Conservation (phyloP, 2,797 vertebrate species). For the Eleutherodactylus coqui region DNA sequence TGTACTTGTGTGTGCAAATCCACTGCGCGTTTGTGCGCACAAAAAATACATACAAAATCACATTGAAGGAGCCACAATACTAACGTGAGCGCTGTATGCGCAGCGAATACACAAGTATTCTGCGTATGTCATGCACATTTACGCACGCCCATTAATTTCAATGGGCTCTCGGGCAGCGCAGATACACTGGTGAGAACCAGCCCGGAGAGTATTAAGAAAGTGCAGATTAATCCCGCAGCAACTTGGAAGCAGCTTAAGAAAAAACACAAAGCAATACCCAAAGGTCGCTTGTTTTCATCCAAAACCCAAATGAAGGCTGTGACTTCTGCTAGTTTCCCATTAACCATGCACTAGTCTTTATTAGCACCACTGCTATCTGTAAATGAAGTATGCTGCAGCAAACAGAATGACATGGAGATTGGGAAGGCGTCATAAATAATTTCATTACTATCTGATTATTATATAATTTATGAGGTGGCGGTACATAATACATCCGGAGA, state of each 20-base stretch:
- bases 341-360: constrained; percentile 6
- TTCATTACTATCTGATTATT: constrained; percentile 20
- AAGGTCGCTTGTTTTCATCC: neutral
- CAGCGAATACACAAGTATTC: too few relatives aligned
- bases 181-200: too few relatives aligned
- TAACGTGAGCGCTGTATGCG: too few relatives aligned
- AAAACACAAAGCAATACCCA: neutral
- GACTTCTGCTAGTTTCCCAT: neutral
- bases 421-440: constrained; percentile 22
- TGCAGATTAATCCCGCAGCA: neutral
- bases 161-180: too few relatives aligned
- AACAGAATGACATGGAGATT: neutral
- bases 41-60: too few relatives aligned
- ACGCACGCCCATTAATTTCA: too few relatives aligned
- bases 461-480: constrained; percentile 18
- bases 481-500: neutral
- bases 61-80: too few relatives aligned
- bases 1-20: too few relatives aligned
- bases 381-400: neutral
- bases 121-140: too few relatives aligned
- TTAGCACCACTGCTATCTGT: neutral
- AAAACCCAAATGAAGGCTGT: neutral
- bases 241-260: neutral
- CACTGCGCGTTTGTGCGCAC: too few relatives aligned
- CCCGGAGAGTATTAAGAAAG: too few relatives aligned